Conservation (phyloP, 2,113 vertebrate species). For the Xyliphius kryptos region DNA sequence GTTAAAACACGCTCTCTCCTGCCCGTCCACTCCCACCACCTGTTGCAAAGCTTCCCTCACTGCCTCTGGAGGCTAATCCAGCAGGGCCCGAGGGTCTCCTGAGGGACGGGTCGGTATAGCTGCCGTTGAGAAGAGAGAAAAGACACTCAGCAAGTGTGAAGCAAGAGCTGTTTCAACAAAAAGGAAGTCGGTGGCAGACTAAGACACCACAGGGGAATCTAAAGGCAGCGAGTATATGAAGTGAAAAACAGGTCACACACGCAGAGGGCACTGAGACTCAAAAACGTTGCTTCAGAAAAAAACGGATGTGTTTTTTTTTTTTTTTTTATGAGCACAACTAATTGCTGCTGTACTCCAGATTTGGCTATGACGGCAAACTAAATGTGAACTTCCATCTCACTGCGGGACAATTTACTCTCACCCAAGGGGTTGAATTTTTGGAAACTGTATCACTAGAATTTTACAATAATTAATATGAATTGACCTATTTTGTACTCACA, state of each 20-base stretch:
- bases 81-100: not conserved
- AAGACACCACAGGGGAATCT: constrained; percentile 7
- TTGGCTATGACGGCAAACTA: too few relatives aligned
- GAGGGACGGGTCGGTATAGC: not conserved
- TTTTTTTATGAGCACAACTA: not conserved
- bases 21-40: constrained; percentile 37
- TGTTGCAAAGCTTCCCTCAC: not conserved
- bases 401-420: too few relatives aligned
- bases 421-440: too few relatives aligned
- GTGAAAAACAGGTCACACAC: constrained; percentile 17
- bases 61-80: not conserved
- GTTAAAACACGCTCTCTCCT: constrained; percentile 44
- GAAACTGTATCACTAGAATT: too few relatives aligned
- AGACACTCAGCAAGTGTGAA: not conserved
- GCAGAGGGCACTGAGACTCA: not conserved
- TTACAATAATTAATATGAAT: too few relatives aligned
- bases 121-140: not conserved
- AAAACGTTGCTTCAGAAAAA: not conserved
- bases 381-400: too few relatives aligned
- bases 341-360: not conserved
- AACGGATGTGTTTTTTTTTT: not conserved
- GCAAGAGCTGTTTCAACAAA: not conserved
- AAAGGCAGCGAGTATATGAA: not conserved
- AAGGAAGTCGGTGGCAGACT: constrained; percentile 11
- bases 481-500: too few relatives aligned